Conservation (phyloP, 2,113 vertebrate genomes). For the Cyanistes caeruleus region DNA sequence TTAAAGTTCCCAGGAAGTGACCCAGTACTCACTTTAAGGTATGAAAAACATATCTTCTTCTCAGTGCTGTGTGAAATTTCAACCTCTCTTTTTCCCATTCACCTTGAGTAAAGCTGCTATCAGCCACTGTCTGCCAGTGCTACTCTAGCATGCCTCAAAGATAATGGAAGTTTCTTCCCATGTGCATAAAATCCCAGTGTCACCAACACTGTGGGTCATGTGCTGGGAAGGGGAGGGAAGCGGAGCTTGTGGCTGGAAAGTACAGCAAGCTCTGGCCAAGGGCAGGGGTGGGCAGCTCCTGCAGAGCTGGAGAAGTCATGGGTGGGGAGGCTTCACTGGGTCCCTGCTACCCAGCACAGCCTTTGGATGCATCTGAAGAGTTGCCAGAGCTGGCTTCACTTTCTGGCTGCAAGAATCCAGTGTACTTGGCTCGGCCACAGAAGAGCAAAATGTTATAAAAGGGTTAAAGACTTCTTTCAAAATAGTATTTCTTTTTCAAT, state of each 20-base stretch:
- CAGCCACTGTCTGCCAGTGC: neutral
- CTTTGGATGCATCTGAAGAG: rapidly evolving
- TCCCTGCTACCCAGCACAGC: neutral
- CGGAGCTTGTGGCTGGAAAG: neutral
- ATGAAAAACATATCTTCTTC: neutral
- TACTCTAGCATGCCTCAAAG: neutral
- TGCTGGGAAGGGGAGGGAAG: neutral
- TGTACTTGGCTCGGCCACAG: rapidly evolving
- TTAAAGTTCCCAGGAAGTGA: neutral
- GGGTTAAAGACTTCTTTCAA: neutral
- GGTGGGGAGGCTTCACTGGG: too few species aligned
- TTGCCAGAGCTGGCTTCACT: neutral
- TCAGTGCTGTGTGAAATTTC: neutral
- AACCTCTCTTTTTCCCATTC: neutral
- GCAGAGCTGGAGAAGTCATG: neutral
- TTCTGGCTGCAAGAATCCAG: neutral
- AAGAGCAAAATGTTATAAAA: neutral
- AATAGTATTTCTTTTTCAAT: neutral
- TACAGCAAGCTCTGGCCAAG: too few species aligned
- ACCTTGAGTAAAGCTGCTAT: neutral
- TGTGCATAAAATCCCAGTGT: neutral
- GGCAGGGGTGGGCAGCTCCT: neutral
- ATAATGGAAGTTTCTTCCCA: neutral
- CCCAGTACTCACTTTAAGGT: neutral
- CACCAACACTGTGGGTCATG: neutral